Evolutionary conservation across 2,797 vertebrate genomes (phyloP).

Genomic region (Parambassis ranga): DNA sequence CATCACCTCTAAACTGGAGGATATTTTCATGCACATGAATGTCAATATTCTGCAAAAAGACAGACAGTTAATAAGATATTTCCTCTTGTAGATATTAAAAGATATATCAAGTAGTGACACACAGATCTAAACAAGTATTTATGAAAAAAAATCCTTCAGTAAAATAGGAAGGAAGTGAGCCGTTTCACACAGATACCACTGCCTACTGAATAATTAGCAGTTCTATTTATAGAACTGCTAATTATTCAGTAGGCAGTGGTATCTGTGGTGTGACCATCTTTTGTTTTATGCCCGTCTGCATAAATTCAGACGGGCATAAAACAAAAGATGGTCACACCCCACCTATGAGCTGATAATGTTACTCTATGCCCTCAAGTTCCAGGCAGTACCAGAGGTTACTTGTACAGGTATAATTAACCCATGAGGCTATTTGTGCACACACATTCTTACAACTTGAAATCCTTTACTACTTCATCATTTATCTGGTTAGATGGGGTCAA

Average conservation of each 20-base stretch:
- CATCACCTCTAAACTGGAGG: constrained; percentile 88
- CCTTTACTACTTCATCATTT: too few species aligned
- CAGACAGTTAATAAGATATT: background rate
- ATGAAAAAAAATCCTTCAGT: background rate
- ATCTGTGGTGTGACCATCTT: too few species aligned
- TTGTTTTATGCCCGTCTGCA: too few species aligned
- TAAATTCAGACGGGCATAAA: too few species aligned
- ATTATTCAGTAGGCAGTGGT: too few species aligned
- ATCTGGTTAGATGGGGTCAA: background rate
- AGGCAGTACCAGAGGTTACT: background rate
- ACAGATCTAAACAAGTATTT: background rate
- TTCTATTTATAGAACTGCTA: too few species aligned
- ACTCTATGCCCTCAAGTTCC: background rate
- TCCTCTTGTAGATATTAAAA: background rate
- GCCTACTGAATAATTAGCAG: background rate
- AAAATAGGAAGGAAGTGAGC: background rate
- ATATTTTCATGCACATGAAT: constrained; percentile 84
- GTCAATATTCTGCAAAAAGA: constrained; percentile 83
- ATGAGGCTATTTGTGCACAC: background rate
- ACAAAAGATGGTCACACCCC: too few species aligned
- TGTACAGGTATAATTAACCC: background rate
- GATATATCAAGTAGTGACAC: background rate
- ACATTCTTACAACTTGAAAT: background rate
- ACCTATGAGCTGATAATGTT: background rate
- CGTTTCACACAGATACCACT: background rate